Evolutionary conservation across 92 coral and sea anemone genomes (phyloP), one percentile per base, ranked within the genome.

Genomic region (Porites evermanni): DNA sequence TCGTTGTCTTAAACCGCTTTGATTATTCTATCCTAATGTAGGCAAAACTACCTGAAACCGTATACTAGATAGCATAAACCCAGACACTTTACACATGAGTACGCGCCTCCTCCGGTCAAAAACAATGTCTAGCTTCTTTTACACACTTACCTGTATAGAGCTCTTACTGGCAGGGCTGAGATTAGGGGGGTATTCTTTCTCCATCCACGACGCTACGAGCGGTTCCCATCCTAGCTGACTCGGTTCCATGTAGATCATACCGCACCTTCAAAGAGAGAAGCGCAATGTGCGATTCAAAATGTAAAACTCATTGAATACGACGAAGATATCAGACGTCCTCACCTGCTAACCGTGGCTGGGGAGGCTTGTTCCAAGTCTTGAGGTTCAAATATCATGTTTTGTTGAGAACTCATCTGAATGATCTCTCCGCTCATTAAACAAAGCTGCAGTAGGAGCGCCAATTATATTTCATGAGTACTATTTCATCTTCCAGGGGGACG

Each of bases 351-450:
- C 6, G 99, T 96, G 13, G 99, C 99, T 17, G 99, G 99, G 6
- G 99, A 96, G 1, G 99, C 99, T 70, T 94, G 98, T 50, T 96
- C 99, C 71, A 97, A 84, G 56, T 97, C 98, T 80, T 95, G 93
- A 53, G 99, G 99, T 71, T 97, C 99, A 70, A 97, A 97, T 38
- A 97, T 97, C 99, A 97, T 95, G 93, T 97, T 97, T 79, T 97
- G 99, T 60, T 90, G 86, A 7, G 93, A 88, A 66, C 87, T 95
- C 99, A 97, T 97, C 88, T 97, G 99, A 73, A 97, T 95, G 77
- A 97, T 97, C 76, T 97, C 99, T 23, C 99, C 99, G 66, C 99
- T 97, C 99, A 97, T 97, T 51, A 97, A 85, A 85, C 99, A 97
- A 73, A 96, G 81, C 99, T 96, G 83, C 74, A 53, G 50, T 29